These are phyloP conservation scores for Lycaena phlaeas DNA, from an alignment of 2,888 invertebrate species.

Conservation along the genomic window DNA sequence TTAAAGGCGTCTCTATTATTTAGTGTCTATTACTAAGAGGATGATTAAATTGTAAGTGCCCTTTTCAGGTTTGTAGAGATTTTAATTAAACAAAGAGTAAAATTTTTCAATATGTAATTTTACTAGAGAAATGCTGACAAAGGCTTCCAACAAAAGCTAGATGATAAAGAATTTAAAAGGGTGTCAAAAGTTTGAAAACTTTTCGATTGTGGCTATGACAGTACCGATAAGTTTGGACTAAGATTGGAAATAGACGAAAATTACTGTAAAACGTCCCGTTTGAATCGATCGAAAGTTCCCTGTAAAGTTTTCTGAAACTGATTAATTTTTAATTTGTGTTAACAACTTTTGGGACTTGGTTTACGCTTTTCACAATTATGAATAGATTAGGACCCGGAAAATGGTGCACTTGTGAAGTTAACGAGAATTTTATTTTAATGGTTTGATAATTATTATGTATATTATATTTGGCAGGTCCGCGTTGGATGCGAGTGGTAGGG, in stretches of 20 bases:
- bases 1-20: too few relatives aligned
- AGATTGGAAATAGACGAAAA: constrained; percentile 9
- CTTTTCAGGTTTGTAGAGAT: too few relatives aligned
- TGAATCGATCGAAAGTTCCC: too few relatives aligned
- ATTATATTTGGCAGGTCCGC: too few relatives aligned
- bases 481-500: too few relatives aligned
- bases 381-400: neutral
- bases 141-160: constrained; percentile 17
- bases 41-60: too few relatives aligned
- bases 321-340: constrained; percentile 3
- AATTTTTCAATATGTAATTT: constrained; percentile 3
- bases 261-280: constrained; percentile 2
- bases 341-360: neutral
- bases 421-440: neutral
- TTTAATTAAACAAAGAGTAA: constrained; percentile 25
- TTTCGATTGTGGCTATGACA: constrained; percentile 18
- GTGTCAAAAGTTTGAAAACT: constrained; percentile 15
- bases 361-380: neutral
- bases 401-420: neutral
- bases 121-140: constrained; percentile 10
- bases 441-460: too few relatives aligned
- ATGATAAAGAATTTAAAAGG: constrained; percentile 19
- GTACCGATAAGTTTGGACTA: constrained; percentile 16
- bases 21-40: too few relatives aligned
- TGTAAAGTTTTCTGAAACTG: neutral